These are phyloP conservation scores for Nebria ingens DNA, from an alignment of 1,140 invertebrate genomes.

Conservation along the genomic window DNA sequence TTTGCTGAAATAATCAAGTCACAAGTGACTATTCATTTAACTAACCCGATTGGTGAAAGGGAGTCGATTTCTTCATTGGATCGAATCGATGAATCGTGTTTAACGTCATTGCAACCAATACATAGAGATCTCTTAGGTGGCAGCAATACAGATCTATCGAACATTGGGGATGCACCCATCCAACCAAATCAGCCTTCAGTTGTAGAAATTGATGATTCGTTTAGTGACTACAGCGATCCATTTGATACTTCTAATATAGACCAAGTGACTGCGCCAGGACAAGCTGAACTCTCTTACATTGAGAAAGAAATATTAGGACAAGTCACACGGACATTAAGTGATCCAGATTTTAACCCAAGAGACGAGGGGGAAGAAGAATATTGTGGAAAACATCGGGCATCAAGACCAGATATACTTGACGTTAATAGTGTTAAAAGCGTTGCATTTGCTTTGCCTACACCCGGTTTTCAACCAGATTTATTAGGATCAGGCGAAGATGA, in stretches of 20 bases:
- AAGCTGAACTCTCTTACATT: constrained; percentile 64
- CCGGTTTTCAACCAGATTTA: constrained; percentile 29
- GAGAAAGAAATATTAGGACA: constrained; percentile 63
- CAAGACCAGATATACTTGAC: constrained; percentile 46
- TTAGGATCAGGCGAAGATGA: constrained; percentile 35
- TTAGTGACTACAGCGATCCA: constrained; percentile 61
- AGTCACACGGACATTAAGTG: constrained; percentile 40
- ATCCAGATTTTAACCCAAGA: constrained; percentile 68
- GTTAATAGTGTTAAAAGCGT: constrained; percentile 48
- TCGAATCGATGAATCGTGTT: constrained; percentile 15
- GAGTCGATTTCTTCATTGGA: constrained; percentile 41
- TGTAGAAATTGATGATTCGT: constrained; percentile 40
- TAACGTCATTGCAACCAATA: constrained; percentile 31
- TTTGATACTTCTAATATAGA: constrained; percentile 74
- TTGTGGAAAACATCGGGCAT: constrained; percentile 35
- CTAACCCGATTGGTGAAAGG: constrained; percentile 37
- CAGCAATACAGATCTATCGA: constrained; percentile 61
- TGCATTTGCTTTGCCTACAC: constrained; percentile 53
- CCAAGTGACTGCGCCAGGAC: constrained; percentile 56
- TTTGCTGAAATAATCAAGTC: constrained; percentile 19
- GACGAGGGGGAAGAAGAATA: constrained; percentile 37
- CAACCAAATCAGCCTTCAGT: constrained; percentile 41
- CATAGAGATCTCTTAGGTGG: constrained; percentile 58
- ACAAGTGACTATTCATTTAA: constrained; percentile 45
- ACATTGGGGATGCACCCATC: constrained; percentile 56